Conservation (phyloP, 1,140 invertebrate species). For the Ladona fulva region DNA sequence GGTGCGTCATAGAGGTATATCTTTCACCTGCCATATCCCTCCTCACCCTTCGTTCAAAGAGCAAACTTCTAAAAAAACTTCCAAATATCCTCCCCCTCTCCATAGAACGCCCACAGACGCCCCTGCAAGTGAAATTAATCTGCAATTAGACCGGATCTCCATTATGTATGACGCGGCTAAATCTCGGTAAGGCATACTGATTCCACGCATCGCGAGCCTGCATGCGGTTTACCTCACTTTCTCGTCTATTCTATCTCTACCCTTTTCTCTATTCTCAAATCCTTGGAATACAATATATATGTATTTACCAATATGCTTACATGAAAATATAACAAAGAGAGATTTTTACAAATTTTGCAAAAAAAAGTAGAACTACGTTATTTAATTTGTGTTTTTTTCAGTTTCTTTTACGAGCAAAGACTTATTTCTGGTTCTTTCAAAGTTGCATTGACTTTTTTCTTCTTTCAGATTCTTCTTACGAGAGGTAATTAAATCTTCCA, state of each 20-base stretch:
- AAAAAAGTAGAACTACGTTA: no score
- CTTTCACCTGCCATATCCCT: background rate
- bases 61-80: background rate
- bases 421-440: no score
- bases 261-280: background rate
- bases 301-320: no score
- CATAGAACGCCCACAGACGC: background rate
- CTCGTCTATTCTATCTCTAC: background rate
- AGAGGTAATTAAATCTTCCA: no score
- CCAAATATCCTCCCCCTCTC: background rate
- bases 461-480: no score
- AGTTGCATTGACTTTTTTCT: no score
- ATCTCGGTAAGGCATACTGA: background rate
- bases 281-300: background rate
- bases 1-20: no score
- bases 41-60: background rate
- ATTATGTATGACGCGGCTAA: background rate
- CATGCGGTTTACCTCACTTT: background rate
- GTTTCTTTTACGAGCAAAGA: no score
- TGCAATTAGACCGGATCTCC: background rate
- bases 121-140: background rate
- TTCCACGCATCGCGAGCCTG: background rate
- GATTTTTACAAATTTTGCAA: no score
- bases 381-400: no score
- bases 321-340: no score